Evolutionary conservation across 1,140 invertebrate species (phyloP).

Genomic region (Belonocnema kinseyi): DNA sequence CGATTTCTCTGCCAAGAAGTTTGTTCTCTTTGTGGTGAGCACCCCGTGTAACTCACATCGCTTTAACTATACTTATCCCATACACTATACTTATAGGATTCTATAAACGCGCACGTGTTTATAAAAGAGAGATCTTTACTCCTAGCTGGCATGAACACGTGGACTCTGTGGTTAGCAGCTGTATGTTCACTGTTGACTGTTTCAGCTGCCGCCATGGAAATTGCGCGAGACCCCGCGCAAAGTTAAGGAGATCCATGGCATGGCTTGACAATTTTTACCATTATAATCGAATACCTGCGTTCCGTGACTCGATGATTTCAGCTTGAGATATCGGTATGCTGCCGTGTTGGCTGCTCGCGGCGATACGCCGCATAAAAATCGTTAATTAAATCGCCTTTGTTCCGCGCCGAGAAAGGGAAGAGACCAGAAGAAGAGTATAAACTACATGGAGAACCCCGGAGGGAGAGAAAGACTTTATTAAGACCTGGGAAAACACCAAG

Average conservation of each 20-base stretch:
- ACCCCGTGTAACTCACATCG: too few species aligned
- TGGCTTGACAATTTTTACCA: slow-evolving; percentile 24
- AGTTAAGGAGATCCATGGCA: not conserved
- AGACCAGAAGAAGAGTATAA: slow-evolving; percentile 19
- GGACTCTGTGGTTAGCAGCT: slow-evolving; percentile 13
- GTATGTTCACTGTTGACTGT: not conserved
- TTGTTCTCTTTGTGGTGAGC: too few species aligned
- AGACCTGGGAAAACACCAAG: slow-evolving; percentile 18
- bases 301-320: slow-evolving; percentile 29
- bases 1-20: too few species aligned
- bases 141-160: slow-evolving; percentile 7
- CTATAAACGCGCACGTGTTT: slow-evolving; percentile 26
- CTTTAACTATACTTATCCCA: too few species aligned
- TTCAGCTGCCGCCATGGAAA: slow-evolving; percentile 36
- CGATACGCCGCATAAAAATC: slow-evolving; percentile 22
- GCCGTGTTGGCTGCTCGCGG: slow-evolving; percentile 8
- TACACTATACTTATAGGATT: not conserved
- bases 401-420: slow-evolving; percentile 1
- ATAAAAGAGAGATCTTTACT: not conserved
- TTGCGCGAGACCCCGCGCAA: not conserved
- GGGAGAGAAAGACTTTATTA: slow-evolving; percentile 31
- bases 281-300: slow-evolving; percentile 21
- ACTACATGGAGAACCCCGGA: slow-evolving; percentile 13
- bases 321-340: slow-evolving; percentile 1
- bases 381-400: slow-evolving; percentile 30